These are phyloP conservation scores for Centropus bengalensis DNA, from an alignment of 2,113 vertebrate genomes.

Conservation along the genomic window DNA sequence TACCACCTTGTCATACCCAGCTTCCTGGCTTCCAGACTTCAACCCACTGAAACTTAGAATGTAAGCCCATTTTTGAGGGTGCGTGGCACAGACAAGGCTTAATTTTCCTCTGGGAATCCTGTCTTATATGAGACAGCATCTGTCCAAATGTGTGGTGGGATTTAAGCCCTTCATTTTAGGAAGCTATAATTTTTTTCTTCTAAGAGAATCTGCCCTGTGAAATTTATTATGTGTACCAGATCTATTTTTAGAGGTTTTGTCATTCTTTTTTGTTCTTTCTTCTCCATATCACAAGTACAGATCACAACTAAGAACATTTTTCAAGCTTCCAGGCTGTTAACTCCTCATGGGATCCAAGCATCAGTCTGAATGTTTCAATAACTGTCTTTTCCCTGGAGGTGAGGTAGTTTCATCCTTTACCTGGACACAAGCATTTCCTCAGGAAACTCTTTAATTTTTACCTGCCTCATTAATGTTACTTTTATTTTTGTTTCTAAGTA, in stretches of 20 bases:
- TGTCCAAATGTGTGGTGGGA: background rate
- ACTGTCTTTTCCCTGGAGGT: background rate
- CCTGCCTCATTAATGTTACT: background rate
- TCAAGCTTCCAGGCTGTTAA: background rate
- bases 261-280: background rate
- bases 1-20: background rate
- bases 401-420: background rate
- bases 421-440: background rate
- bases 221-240: background rate
- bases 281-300: background rate
- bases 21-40: background rate
- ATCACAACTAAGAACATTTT: background rate
- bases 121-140: rapidly evolving
- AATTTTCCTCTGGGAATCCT: background rate
- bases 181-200: background rate
- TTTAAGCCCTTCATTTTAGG: background rate
- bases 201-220: background rate
- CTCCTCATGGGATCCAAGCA: background rate
- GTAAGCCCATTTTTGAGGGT: background rate
- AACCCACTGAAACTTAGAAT: background rate
- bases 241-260: background rate
- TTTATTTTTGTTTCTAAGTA: background rate
- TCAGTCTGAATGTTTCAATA: background rate
- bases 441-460: background rate
- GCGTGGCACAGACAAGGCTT: background rate